phyloP scores from a whole-genome alignment of 2,113 vertebrate genomes.

The Sarotherodon lohbergeri region DNA sequence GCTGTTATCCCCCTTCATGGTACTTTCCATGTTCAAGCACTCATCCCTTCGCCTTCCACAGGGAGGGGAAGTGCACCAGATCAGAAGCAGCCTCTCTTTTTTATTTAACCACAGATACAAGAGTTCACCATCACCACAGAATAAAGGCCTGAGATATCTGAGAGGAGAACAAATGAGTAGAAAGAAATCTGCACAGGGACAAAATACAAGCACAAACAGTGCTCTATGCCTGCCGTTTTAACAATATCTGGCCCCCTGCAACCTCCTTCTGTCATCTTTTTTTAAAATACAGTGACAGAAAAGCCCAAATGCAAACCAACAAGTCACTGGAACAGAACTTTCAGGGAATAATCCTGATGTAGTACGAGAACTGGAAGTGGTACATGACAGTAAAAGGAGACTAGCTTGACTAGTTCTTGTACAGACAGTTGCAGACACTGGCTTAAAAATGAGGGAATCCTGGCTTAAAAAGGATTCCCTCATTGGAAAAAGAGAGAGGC shows the following conservation, averaged over 20 bases:
- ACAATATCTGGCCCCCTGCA: not conserved
- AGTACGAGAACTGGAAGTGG: not conserved
- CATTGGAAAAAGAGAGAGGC: not conserved
- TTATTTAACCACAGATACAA: not conserved
- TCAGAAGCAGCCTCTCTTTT: not conserved
- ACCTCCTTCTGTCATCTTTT: not conserved
- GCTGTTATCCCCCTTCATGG: not conserved
- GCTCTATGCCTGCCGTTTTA: not conserved
- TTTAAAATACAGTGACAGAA: not conserved
- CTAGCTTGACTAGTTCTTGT: not conserved
- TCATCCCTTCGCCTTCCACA: not conserved
- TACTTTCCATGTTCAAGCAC: not conserved
- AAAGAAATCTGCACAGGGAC: not conserved
- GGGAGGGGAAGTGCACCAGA: rapidly evolving
- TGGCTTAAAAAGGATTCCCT: not conserved
- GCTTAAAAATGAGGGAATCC: not conserved
- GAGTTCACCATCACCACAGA: not conserved
- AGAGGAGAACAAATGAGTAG: not conserved
- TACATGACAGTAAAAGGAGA: not conserved
- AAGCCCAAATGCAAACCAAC: not conserved
- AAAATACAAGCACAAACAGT: not conserved
- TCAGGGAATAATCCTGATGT: not conserved
- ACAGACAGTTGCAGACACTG: not conserved
- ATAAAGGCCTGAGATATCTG: not conserved
- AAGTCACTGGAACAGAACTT: not conserved